These are phyloP conservation scores for Scaptodrosophila lebanonensis DNA, from an alignment of 1,140 invertebrate genomes.

Conservation along the genomic window DNA sequence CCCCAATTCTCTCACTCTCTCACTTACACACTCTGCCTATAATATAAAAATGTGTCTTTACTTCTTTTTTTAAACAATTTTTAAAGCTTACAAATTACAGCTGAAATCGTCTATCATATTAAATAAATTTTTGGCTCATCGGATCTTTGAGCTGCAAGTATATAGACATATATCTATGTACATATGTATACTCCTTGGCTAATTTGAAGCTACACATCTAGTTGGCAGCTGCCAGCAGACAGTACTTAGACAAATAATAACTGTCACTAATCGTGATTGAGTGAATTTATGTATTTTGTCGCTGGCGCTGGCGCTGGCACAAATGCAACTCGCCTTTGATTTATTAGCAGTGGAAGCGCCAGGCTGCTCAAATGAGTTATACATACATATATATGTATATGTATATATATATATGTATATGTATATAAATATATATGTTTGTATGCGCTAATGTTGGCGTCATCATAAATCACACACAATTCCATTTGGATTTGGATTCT, in stretches of 20 bases:
- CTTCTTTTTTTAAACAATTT: too few relatives aligned
- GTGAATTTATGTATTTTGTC: conserved; percentile 20
- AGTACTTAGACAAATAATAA: conserved; percentile 26
- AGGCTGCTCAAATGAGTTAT: conserved; percentile 27
- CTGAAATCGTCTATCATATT: too few relatives aligned
- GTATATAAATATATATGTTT: too few relatives aligned
- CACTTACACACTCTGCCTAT: not conserved
- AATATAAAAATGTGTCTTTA: too few relatives aligned
- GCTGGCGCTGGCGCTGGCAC: not conserved
- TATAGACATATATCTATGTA: too few relatives aligned
- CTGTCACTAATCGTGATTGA: conserved; percentile 37
- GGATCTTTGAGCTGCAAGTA: too few relatives aligned
- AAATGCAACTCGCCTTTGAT: conserved; percentile 23
- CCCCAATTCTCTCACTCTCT: not conserved
- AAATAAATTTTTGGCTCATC: too few relatives aligned
- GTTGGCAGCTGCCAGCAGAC: conserved; percentile 11
- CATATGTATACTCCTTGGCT: too few relatives aligned
- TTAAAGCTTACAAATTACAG: too few relatives aligned
- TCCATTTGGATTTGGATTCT: conserved; percentile 12
- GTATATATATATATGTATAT: too few relatives aligned
- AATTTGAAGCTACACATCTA: too few relatives aligned
- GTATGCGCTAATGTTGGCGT: conserved; percentile 12
- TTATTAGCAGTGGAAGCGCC: conserved; percentile 17
- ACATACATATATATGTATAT: too few relatives aligned
- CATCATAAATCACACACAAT: conserved; percentile 32